Evolutionary conservation across 2,113 vertebrate species (phyloP).

Genomic region (Apteryx mantelli): DNA sequence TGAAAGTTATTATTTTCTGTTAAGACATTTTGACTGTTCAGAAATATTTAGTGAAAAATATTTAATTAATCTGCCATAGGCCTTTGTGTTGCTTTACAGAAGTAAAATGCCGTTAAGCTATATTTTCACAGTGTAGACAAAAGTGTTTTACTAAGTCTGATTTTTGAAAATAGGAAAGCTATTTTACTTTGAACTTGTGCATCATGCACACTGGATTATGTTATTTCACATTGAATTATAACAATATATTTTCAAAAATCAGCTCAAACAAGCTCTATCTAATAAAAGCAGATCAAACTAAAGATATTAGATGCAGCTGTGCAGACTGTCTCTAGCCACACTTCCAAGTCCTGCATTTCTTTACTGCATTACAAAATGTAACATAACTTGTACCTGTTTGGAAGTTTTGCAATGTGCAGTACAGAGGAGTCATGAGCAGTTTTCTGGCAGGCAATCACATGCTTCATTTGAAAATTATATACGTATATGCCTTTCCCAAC

Average conservation of each 20-base stretch:
- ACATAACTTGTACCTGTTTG: slow-evolving; percentile 76
- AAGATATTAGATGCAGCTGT: neutral
- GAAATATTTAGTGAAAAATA: neutral
- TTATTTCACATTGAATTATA: neutral
- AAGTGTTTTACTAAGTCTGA: neutral
- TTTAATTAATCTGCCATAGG: neutral
- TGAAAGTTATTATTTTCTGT: neutral
- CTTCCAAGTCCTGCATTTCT: neutral
- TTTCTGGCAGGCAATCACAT: slow-evolving; percentile 91
- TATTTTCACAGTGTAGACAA: neutral
- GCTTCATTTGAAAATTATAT: slow-evolving; percentile 86
- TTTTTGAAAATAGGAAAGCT: neutral
- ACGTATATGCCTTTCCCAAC: slow-evolving; percentile 94
- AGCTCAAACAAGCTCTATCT: neutral
- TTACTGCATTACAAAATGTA: neutral
- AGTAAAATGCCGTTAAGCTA: neutral
- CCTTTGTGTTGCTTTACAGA: neutral
- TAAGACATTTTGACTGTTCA: neutral
- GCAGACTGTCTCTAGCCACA: neutral
- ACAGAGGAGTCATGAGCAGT: slow-evolving; percentile 92
- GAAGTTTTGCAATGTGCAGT: slow-evolving; percentile 83
- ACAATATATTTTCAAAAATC: neutral
- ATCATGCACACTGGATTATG: neutral
- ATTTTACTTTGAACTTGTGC: neutral
- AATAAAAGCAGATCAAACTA: neutral